A percentile compares a stretch with the other conserved stretches of the same genome.
phyloP scores from a whole-genome alignment of 2,888 invertebrate species.

The Meloe dianella region DNA sequence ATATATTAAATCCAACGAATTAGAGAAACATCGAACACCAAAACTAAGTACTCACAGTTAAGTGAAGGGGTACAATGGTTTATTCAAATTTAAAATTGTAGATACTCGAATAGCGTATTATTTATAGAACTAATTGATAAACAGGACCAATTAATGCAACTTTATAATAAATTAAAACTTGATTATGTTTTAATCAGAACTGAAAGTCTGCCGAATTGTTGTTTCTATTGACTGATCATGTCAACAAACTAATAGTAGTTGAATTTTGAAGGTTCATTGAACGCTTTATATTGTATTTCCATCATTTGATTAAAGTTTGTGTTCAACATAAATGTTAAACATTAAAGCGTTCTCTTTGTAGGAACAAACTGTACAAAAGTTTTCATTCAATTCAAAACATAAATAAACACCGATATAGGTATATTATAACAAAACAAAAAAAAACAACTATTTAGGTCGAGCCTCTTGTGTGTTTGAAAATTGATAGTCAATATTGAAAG shows the following conservation, averaged over 20 bases:
- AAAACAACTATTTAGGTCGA: no score
- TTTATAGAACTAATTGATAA: no score
- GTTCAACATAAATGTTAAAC: neutral
- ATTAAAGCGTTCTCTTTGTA: neutral
- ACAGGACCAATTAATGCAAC: no score
- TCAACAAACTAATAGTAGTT: constrained; percentile 1
- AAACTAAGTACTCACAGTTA: no score
- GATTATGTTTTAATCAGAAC: constrained; percentile 1
- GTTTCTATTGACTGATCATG: constrained; percentile 11
- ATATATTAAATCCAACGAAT: no score
- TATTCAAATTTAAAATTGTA: no score
- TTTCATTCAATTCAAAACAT: neutral
- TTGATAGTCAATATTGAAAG: neutral
- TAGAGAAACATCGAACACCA: no score
- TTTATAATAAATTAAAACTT: no score
- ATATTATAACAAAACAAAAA: neutral
- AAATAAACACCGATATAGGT: neutral
- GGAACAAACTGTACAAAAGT: neutral
- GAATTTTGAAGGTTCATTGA: neutral
- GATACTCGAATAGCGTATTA: no score
- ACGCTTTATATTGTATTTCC: neutral
- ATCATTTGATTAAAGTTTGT: neutral
- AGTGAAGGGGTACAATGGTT: no score
- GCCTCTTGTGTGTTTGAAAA: neutral
- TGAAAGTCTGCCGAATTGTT: constrained; percentile 8